phyloP scores from a whole-genome alignment of 2,113 vertebrate species.

The Haplochromis burtoni region DNA sequence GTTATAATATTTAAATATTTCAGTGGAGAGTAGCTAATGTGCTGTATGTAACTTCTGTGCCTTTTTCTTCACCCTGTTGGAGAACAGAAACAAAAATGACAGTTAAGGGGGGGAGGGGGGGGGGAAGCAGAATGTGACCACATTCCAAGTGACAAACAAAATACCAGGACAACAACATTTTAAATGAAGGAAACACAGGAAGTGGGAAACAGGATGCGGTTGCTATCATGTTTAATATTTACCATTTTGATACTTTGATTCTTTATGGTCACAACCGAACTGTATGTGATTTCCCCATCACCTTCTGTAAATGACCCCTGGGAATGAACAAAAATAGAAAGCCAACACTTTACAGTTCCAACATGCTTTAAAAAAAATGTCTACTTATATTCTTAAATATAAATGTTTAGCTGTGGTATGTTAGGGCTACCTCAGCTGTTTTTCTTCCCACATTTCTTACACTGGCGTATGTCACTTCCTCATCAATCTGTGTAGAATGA shows the following conservation, averaged over 20 bases:
- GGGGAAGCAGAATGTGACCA: neutral
- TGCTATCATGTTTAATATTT: neutral
- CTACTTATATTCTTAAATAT: neutral
- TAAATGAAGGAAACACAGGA: neutral
- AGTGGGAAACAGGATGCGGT: neutral
- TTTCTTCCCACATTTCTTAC: neutral
- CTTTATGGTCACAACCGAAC: neutral
- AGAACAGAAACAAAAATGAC: neutral
- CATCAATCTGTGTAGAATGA: neutral
- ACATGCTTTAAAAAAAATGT: fast-evolving
- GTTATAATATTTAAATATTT: neutral
- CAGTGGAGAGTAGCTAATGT: neutral
- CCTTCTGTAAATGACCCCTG: neutral
- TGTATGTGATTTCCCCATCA: neutral
- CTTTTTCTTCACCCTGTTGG: neutral
- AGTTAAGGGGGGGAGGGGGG: neutral
- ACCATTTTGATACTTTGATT: neutral
- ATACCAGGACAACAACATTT: neutral
- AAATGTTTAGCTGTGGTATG: neutral
- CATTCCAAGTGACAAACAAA: neutral
- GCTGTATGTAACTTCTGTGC: neutral
- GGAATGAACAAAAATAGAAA: neutral
- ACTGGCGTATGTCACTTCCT: neutral
- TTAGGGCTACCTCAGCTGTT: neutral
- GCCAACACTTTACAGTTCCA: neutral